Base-by-base conservation (phyloP, 1,140 invertebrate species). In the Lamellibrachia luymesi region DNA sequence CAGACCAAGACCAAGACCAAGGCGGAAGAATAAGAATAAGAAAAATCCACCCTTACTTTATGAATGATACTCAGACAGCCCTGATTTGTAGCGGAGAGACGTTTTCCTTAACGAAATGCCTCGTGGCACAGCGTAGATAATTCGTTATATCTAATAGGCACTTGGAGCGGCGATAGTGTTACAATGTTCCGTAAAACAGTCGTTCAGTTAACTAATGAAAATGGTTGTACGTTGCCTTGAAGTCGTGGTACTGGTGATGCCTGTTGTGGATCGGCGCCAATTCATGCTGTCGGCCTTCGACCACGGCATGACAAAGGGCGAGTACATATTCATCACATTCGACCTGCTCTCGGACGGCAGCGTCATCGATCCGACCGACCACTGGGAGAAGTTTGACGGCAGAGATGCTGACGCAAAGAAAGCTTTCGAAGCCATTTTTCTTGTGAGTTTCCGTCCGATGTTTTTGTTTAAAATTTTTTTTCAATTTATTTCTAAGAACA, bases 361-460 rank as follows among this genome's bases (percentile, higher is more conserved):
- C 92, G 64, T 93, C 13, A 51, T 93, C 51, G 93, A 93, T 50
- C 38, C 92, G 22, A 91, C 91, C 1, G 90, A 91, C 38, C 50
- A 92, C 25, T 94, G 93, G 93, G 6, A 56, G 27, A 90, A 91
- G 22, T 51, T 50, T 22, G 93, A 94, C 91, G 93, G 64, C 38
- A 91, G 91, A 50, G 92, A 94, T 80, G 92, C n/a, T 56, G 92
- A 93, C 2, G 92, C 93, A 5, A 91, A 89, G 91, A 56, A 91
- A 92, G 93, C 93, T 56, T 94, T 93, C 91, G 91, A 93, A 92
- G 93, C 93, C 38, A 92, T 94, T n/a, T 92, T 94, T 90, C 93
- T 93, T 38, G 93, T 94, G 22, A 93, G 92, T 51, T 8, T 8
- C 64, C 17, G 8, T 80, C 25, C 50, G 38, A 91, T 91, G 13